These are phyloP conservation scores for Characodon lateralis DNA, from an alignment of 2,797 vertebrate species.

Conservation along the genomic window DNA sequence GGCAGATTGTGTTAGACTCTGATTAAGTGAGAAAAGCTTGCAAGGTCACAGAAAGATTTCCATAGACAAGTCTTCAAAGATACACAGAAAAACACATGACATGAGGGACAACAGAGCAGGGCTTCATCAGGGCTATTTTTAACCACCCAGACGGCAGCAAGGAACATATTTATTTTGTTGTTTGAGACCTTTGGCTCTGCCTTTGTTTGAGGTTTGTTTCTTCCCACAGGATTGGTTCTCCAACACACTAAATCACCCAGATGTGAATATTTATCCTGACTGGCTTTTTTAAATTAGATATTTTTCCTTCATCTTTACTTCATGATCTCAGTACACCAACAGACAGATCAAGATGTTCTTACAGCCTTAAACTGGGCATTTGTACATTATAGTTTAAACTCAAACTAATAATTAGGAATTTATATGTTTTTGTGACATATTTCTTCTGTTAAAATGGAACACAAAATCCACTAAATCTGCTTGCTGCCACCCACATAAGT, in stretches of 20 bases:
- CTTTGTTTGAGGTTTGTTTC: background rate
- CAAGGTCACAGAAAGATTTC: slow-evolving; percentile 19
- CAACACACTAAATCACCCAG: background rate
- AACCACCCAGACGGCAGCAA: slow-evolving; percentile 14
- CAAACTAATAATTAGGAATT: background rate
- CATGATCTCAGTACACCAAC: background rate
- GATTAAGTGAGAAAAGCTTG: slow-evolving; percentile 21
- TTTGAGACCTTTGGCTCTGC: slow-evolving; percentile 8
- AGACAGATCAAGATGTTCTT: background rate
- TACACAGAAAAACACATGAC: background rate
- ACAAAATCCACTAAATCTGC: background rate
- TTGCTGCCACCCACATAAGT: too few relatives aligned
- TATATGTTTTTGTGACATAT: background rate
- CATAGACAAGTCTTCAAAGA: background rate
- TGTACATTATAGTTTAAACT: background rate
- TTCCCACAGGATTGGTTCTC: slow-evolving; percentile 15
- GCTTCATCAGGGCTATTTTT: slow-evolving; percentile 23
- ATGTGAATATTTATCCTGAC: background rate
- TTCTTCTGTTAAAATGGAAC: background rate
- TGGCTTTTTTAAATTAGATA: background rate
- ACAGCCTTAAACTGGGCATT: background rate
- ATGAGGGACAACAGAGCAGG: slow-evolving; percentile 6
- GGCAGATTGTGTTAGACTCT: background rate
- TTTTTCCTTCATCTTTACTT: background rate
- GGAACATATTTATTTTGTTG: slow-evolving; percentile 23